Evolutionary conservation across 2,797 vertebrate genomes (phyloP), one percentile per base, ranked within the genome.

Genomic region (Rhincodon typus): DNA sequence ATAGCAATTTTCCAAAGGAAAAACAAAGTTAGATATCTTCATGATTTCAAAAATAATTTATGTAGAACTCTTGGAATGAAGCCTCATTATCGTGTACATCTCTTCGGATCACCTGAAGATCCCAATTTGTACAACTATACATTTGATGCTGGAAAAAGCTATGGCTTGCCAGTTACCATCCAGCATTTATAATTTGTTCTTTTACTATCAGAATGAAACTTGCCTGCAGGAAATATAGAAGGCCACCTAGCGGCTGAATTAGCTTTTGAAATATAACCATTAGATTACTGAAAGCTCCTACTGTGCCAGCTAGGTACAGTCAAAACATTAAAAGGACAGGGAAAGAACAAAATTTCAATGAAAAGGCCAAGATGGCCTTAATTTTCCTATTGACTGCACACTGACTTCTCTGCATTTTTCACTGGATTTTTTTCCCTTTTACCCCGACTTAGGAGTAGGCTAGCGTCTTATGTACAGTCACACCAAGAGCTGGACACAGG

Each of bases 241-340:
- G n/a, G 90, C 90, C 90, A 67, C 23, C 90, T 69, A 93, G 66
- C 67, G 90, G 66, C 21, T 93, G 66, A 93, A 21, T 93, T 38
- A 69, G 21, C 21, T 46, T 21, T 84, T 93, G 38, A 62, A 69
- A 23, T 93, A 19, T 13, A 87, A 57, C 72, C 34, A 34, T 34
- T 46, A n/a, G 17, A 91, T 93, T 67, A 3, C 34, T 57, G 57
- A 57, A 57, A 57, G 57, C 12, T 57, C 57, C 57, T 23, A n/a
- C 19, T 38, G 88, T 38, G 19, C 5, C 21, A 21, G 7, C 6
- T 42, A n/a, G 42, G 0, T 38, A 17, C 57, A 34, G 4, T 12
- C 62, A 38, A 57, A 57, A 57, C 57, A 57, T 57, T n/a, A 62
- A 90, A 84, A 84, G 10, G 15, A n/a, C 34, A 57, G 34, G 5